Percentiles rank a stretch among this genome's conserved stretches.
phyloP scores from a whole-genome alignment of 2,888 invertebrate species.

The Teleiodes luculella region DNA sequence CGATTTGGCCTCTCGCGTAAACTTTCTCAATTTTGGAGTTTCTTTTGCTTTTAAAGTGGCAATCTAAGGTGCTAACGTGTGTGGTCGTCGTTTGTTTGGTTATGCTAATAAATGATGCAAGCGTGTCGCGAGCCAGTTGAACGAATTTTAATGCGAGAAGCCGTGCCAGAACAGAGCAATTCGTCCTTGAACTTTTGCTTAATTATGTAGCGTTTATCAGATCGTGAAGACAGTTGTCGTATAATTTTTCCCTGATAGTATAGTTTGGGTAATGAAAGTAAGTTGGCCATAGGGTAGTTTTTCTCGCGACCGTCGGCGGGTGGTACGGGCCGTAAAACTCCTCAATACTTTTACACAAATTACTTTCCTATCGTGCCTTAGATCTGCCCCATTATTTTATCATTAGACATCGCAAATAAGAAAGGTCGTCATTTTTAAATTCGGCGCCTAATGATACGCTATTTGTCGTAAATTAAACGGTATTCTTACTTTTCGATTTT shows the following conservation, averaged over 20 bases:
- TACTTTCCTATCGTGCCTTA: constrained; percentile 74
- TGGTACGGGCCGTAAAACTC: constrained; percentile 60
- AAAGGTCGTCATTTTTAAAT: constrained; percentile 51
- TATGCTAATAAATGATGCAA: constrained; percentile 27
- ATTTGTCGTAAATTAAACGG: constrained; percentile 23
- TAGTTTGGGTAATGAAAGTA: constrained; percentile 47
- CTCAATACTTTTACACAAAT: constrained; percentile 68
- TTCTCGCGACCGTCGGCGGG: constrained; percentile 59
- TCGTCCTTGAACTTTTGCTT: neutral
- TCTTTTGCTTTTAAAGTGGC: constrained; percentile 39
- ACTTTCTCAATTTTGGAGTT: constrained; percentile 47
- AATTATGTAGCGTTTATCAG: constrained; percentile 28
- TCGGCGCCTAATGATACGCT: constrained; percentile 43
- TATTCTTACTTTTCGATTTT: constrained; percentile 10
- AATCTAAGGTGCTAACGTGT: constrained; percentile 50
- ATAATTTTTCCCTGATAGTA: constrained; percentile 43
- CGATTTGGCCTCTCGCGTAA: constrained; percentile 47
- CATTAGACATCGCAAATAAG: constrained; percentile 69
- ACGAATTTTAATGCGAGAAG: neutral
- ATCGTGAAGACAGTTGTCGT: constrained; percentile 46
- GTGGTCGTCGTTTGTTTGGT: constrained; percentile 43
- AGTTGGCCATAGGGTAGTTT: constrained; percentile 66
- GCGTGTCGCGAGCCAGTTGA: constrained; percentile 11
- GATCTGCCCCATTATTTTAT: constrained; percentile 74
- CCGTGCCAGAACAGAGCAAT: neutral